A percentile compares a stretch with the other conserved stretches of the same genome.
Evolutionary conservation across 2,888 invertebrate genomes (phyloP).

Genomic region (Phragmatobia fuliginosa): DNA sequence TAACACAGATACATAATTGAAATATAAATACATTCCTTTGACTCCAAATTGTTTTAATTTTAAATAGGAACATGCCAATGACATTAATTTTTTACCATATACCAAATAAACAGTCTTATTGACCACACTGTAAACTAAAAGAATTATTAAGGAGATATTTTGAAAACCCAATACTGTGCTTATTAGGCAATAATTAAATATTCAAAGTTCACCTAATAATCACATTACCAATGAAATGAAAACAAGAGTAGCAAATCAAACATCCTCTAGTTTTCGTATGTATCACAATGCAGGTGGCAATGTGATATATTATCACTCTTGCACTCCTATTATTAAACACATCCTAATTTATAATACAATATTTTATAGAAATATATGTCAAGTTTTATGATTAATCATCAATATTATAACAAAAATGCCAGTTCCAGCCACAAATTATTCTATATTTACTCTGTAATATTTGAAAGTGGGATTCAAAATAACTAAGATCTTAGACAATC

Average conservation of each 20-base stretch:
- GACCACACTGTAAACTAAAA: conserved; percentile 27
- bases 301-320: conserved; percentile 11
- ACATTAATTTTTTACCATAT: conserved; percentile 53
- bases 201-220: conserved; percentile 32
- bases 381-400: conserved; percentile 24
- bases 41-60: conserved; percentile 56
- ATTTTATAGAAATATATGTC: conserved; percentile 15
- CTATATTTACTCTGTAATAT: conserved; percentile 44
- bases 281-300: conserved; percentile 21
- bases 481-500: conserved; percentile 56
- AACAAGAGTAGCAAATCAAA: conserved; percentile 23
- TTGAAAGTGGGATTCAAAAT: conserved; percentile 56
- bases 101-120: conserved; percentile 36
- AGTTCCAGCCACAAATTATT: conserved; percentile 56
- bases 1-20: conserved; percentile 76
- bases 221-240: conserved; percentile 25
- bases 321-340: conserved; percentile 3
- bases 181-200: conserved; percentile 27
- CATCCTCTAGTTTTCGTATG: conserved; percentile 20
- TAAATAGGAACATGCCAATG: conserved; percentile 73
- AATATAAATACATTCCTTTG: conserved; percentile 64
- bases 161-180: conserved; percentile 28
- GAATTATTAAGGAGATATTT: conserved; percentile 34
- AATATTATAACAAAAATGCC: conserved; percentile 50
- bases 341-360: conserved; percentile 6